Percentiles rank a stretch among this genome's conserved stretches.
Evolutionary conservation across 2,888 invertebrate genomes (phyloP).

Genomic region (Drosophila recens): DNA sequence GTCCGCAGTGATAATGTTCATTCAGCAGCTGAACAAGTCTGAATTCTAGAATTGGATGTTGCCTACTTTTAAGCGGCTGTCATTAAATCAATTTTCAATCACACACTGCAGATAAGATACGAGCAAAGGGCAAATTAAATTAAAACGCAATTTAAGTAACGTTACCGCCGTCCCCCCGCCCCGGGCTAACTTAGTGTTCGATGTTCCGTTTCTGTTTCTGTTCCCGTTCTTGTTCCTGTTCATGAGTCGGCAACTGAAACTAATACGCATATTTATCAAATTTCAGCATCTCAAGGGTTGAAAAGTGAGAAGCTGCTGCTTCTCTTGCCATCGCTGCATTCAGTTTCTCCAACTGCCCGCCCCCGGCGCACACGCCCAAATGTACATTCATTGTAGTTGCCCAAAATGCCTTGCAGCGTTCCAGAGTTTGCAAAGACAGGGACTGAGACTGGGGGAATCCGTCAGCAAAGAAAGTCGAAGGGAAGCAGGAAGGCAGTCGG

Average conservation of each 20-base stretch:
- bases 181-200: slow-evolving; percentile 50
- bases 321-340: slow-evolving; percentile 28
- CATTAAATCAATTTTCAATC: slow-evolving; percentile 19
- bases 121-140: slow-evolving; percentile 57
- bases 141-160: slow-evolving; percentile 67
- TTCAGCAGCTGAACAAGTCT: too few species aligned
- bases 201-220: slow-evolving; percentile 18
- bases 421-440: slow-evolving; percentile 19
- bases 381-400: slow-evolving; percentile 66
- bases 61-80: slow-evolving; percentile 42
- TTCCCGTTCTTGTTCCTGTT: neutral
- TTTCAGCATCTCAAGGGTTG: slow-evolving; percentile 72
- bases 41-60: neutral
- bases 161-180: slow-evolving; percentile 24
- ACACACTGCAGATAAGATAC: neutral
- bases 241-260: slow-evolving; percentile 62
- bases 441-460: neutral
- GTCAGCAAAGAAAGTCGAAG: slow-evolving; percentile 11
- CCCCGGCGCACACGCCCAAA: slow-evolving; percentile 45
- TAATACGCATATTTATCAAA: slow-evolving; percentile 82
- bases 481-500: slow-evolving; percentile 4
- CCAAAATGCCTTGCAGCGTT: slow-evolving; percentile 69
- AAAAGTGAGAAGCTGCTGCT: slow-evolving; percentile 45
- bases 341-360: neutral
- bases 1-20: too few species aligned